These are phyloP conservation scores for Amphipoea lucens DNA, from an alignment of 2,888 invertebrate genomes.

Conservation along the genomic window DNA sequence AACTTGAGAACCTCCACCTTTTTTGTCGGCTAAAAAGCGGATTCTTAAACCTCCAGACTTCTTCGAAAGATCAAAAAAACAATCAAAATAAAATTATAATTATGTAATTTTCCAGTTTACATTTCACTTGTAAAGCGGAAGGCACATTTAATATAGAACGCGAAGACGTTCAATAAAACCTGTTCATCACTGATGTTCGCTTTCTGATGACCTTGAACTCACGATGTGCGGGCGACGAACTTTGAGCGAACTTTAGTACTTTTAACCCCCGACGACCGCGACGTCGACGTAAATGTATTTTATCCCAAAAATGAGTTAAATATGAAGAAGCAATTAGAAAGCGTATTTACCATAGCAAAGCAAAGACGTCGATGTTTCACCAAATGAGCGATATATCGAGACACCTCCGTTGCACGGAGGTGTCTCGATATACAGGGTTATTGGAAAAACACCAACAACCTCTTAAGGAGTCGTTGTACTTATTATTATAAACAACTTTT, in stretches of 20 bases:
- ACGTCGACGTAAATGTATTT: no score
- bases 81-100: not conserved
- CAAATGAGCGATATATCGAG: no score
- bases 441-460: no score
- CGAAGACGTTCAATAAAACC: constrained; percentile 44
- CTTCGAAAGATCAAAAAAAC: not conserved
- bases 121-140: constrained; percentile 43
- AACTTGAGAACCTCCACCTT: not conserved
- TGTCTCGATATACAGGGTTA: no score
- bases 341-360: no score
- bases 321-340: no score
- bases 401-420: no score
- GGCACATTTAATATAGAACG: constrained; percentile 4
- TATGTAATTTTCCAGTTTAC: constrained; percentile 14
- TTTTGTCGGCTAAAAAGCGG: not conserved
- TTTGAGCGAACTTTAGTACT: not conserved
- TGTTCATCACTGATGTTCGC: constrained; percentile 38
- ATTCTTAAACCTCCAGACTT: not conserved
- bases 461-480: no score
- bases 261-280: not conserved
- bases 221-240: constrained; percentile 45
- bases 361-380: no score
- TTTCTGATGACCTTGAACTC: constrained; percentile 52
- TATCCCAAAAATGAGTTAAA: no score
- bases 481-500: no score